Percentiles rank a stretch among this genome's conserved stretches.
Conservation (phyloP, 92 coral and sea anemone species). For the Porites evermanni region DNA sequence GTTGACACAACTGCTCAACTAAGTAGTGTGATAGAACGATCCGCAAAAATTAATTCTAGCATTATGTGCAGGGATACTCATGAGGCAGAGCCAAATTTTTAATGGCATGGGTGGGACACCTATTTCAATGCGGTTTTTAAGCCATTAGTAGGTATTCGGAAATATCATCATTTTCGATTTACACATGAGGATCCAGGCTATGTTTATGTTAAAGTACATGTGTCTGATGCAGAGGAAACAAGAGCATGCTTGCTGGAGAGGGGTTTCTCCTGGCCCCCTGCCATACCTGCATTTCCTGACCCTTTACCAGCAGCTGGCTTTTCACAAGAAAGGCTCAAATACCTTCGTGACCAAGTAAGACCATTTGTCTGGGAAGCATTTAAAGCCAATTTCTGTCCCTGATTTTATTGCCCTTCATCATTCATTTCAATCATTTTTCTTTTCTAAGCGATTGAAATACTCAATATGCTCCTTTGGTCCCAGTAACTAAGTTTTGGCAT, state of each 20-base stretch:
- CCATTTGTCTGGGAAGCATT: slow-evolving; percentile 3
- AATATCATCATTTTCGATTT: slow-evolving; percentile 31
- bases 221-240: slow-evolving; percentile 2
- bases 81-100: slow-evolving; percentile 5
- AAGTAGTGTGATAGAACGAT: background rate
- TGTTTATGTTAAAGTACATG: slow-evolving; percentile 18
- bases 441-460: background rate
- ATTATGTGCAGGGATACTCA: slow-evolving; percentile 5
- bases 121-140: background rate
- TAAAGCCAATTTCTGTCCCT: background rate
- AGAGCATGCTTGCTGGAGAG: background rate
- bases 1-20: background rate
- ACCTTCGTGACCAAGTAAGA: slow-evolving; percentile 4
- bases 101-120: slow-evolving; percentile 17
- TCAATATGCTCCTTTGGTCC: background rate
- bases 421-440: background rate
- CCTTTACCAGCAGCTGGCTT: too few relatives aligned
- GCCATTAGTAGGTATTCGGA: slow-evolving; percentile 18
- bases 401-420: background rate
- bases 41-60: slow-evolving; percentile 8
- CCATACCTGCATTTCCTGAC: too few relatives aligned
- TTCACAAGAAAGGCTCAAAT: background rate
- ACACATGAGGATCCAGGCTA: slow-evolving; percentile 26
- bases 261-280: background rate
- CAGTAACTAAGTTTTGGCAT: too few relatives aligned